phyloP scores from a whole-genome alignment of 2,113 vertebrate genomes.

The Nycticorax nycticorax region DNA sequence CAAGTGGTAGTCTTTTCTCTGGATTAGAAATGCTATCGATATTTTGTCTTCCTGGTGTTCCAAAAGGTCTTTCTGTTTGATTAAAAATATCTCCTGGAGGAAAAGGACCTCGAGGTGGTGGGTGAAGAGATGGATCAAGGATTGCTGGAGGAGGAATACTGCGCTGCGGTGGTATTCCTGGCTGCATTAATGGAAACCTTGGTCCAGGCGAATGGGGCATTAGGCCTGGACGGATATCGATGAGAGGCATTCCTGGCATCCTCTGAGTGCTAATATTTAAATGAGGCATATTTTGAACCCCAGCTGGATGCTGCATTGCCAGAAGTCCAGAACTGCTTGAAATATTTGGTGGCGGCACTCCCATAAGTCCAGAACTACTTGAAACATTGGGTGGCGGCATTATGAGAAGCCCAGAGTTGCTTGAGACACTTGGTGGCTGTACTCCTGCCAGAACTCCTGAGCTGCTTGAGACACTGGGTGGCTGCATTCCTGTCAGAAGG shows the following conservation, averaged over 20 bases:
- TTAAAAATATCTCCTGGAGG: conserved; percentile 88
- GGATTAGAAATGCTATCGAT: conserved; percentile 81
- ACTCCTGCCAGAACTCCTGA: conserved; percentile 73
- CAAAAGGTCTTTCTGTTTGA: conserved; percentile 81
- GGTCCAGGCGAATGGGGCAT: conserved; percentile 82
- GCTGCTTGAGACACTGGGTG: conserved; percentile 72
- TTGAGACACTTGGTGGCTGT: conserved; percentile 70
- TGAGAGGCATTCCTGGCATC: conserved; percentile 87
- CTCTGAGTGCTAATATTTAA: conserved; percentile 82
- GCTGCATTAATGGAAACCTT: conserved; percentile 90
- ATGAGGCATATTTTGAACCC: conserved; percentile 86
- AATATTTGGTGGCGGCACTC: conserved; percentile 78
- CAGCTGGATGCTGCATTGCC: conserved; percentile 88
- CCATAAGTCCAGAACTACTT: conserved; percentile 83
- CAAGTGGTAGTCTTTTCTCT: conserved; percentile 82
- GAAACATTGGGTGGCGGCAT: conserved; percentile 77
- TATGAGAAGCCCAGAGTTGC: conserved; percentile 72
- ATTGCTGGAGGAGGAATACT: conserved; percentile 78
- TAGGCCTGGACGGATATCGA: conserved; percentile 90
- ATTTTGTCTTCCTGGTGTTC: conserved; percentile 75
- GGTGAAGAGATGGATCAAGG: conserved; percentile 86
- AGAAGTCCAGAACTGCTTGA: conserved; percentile 83
- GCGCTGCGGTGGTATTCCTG: conserved; percentile 81
- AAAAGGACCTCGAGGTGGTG: conserved; percentile 84
- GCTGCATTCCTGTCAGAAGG: conserved; percentile 88